These are phyloP conservation scores for Platichthys flesus DNA, from an alignment of 2,113 vertebrate genomes.

Conservation along the genomic window DNA sequence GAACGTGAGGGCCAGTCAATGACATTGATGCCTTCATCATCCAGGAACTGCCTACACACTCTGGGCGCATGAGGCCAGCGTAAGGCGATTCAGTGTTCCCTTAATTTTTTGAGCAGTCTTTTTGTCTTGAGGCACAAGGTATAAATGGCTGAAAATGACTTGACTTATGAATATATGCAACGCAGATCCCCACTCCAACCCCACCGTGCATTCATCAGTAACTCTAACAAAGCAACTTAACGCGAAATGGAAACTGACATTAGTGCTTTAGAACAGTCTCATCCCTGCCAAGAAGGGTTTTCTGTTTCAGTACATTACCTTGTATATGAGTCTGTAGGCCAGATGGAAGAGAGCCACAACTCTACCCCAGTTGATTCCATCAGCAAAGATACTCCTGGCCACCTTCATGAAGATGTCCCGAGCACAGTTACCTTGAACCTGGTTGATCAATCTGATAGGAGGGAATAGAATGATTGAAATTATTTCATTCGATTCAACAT, in stretches of 20 bases:
- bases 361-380: slow-evolving; percentile 84
- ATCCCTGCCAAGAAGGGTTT: not conserved
- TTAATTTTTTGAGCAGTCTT: too few relatives aligned
- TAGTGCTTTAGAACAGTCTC: not conserved
- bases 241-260: not conserved
- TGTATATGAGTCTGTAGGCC: slow-evolving; percentile 81
- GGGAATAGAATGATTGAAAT: not conserved
- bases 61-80: too few relatives aligned
- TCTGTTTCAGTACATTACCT: slow-evolving; percentile 62
- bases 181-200: not conserved
- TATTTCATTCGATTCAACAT: not conserved
- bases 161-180: too few relatives aligned
- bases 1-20: too few relatives aligned
- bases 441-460: slow-evolving; percentile 74
- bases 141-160: too few relatives aligned
- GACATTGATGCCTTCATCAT: too few relatives aligned
- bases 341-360: slow-evolving; percentile 83
- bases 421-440: slow-evolving; percentile 74
- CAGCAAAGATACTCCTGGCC: slow-evolving; percentile 78
- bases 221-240: not conserved
- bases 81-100: too few relatives aligned
- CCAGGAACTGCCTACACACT: too few relatives aligned
- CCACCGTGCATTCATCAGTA: not conserved
- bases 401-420: slow-evolving; percentile 81
- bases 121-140: too few relatives aligned